Evolutionary conservation across 2,113 vertebrate genomes (phyloP).

Genomic region (Hyperoodon ampullatus): DNA sequence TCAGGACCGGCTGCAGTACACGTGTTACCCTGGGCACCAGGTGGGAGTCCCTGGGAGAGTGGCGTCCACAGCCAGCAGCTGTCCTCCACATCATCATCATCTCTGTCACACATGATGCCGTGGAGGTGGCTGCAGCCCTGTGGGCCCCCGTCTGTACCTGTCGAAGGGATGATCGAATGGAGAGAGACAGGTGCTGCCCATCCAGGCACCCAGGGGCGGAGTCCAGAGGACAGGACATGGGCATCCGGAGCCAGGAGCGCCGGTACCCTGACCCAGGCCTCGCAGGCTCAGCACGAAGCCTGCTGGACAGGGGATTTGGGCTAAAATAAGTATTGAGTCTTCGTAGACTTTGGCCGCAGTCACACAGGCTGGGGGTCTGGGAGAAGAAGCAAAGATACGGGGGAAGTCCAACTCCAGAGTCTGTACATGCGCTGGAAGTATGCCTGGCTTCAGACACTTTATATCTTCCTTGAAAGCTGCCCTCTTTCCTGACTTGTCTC

Average conservation of each 20-base stretch:
- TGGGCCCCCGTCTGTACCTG: not conserved
- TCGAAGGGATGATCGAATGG: fast-evolving
- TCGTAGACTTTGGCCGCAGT: fast-evolving
- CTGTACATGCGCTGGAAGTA: fast-evolving
- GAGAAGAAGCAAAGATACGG: fast-evolving
- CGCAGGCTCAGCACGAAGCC: not conserved
- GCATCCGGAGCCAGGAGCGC: fast-evolving
- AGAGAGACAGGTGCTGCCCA: not conserved
- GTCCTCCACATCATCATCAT: fast-evolving
- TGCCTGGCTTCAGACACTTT: fast-evolving
- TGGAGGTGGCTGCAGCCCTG: not conserved
- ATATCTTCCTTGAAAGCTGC: not conserved
- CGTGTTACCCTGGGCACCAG: too few species aligned
- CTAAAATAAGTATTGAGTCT: fast-evolving
- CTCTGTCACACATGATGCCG: too few species aligned
- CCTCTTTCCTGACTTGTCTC: not conserved
- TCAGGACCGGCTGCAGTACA: fast-evolving
- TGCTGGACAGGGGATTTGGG: fast-evolving
- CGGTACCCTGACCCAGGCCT: not conserved
- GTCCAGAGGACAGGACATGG: not conserved
- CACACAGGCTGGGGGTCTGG: fast-evolving
- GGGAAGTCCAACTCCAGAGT: fast-evolving
- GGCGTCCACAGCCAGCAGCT: fast-evolving
- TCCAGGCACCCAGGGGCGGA: fast-evolving
- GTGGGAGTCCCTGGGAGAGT: fast-evolving